These are phyloP conservation scores for Leptonema lineaticorne DNA, from an alignment of 1,140 invertebrate species.

Conservation along the genomic window DNA sequence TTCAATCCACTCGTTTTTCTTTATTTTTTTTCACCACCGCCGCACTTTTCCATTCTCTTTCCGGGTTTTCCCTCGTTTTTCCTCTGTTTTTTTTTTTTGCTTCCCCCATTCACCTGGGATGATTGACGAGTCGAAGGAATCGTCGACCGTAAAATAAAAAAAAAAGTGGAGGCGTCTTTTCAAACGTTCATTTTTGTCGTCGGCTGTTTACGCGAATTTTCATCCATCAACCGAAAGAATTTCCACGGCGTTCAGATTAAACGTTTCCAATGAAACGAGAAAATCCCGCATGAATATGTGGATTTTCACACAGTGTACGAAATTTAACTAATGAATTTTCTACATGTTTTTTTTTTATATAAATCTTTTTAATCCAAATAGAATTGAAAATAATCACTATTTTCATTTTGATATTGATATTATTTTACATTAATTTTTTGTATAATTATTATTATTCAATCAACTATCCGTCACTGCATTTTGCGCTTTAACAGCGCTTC, in stretches of 20 bases:
- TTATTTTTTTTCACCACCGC: not conserved
- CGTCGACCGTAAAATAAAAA: not conserved
- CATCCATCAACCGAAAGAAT: slow-evolving; percentile 16
- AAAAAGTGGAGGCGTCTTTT: slow-evolving; percentile 4
- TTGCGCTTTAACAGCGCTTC: too few species aligned
- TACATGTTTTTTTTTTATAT: too few species aligned
- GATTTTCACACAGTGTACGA: too few species aligned
- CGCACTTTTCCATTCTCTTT: not conserved
- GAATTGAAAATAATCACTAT: too few species aligned
- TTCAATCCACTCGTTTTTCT: not conserved
- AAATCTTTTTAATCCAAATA: too few species aligned
- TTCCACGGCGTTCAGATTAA: slow-evolving; percentile 8
- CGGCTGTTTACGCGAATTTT: slow-evolving; percentile 13
- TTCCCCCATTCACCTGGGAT: slow-evolving; percentile 1
- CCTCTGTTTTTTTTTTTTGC: not conserved
- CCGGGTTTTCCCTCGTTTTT: not conserved
- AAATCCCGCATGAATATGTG: too few species aligned
- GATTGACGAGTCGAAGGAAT: slow-evolving; percentile 3
- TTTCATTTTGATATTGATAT: too few species aligned
- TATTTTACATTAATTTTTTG: too few species aligned
- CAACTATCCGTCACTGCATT: too few species aligned
- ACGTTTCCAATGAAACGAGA: not conserved
- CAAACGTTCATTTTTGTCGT: not conserved
- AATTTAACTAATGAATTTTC: too few species aligned
- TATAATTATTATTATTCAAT: too few species aligned